Conservation (phyloP, 2,797 vertebrate species). For the Margarornis squamiger region DNA sequence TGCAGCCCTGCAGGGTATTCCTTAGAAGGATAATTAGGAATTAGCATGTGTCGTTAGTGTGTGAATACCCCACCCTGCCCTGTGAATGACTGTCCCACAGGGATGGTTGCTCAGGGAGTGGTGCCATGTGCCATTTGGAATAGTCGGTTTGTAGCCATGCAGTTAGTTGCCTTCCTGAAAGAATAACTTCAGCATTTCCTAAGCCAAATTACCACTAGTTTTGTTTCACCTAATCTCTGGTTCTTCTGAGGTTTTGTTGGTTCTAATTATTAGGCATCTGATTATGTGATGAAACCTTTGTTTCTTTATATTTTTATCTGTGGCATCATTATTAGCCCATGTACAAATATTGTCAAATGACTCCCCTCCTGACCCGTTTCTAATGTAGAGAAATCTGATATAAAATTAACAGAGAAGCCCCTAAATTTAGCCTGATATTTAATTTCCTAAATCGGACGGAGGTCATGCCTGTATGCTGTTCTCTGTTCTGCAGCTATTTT, state of each 20-base stretch:
- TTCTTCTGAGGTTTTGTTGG: not conserved
- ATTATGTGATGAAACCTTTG: not conserved
- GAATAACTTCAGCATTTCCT: not conserved
- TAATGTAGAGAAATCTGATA: not conserved
- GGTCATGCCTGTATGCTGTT: not conserved
- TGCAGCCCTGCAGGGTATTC: not conserved
- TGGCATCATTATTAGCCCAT: not conserved
- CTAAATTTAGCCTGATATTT: not conserved
- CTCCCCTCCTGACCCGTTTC: not conserved
- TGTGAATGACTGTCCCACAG: not conserved
- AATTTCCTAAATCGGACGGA: not conserved
- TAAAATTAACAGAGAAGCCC: not conserved
- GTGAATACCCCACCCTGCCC: not conserved
- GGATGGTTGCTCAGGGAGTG: not conserved
- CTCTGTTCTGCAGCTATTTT: not conserved
- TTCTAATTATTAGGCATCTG: not conserved
- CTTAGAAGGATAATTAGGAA: not conserved
- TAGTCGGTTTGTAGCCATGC: not conserved
- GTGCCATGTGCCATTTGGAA: not conserved
- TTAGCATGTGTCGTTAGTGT: not conserved
- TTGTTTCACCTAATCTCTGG: not conserved
- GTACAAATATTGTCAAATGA: not conserved
- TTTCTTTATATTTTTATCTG: not conserved
- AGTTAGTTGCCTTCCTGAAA: not conserved
- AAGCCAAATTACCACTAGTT: not conserved